These are phyloP conservation scores for Actinopyga echinites DNA, from an alignment of 53 echinoderm and acorn worm genomes.

Conservation along the genomic window DNA sequence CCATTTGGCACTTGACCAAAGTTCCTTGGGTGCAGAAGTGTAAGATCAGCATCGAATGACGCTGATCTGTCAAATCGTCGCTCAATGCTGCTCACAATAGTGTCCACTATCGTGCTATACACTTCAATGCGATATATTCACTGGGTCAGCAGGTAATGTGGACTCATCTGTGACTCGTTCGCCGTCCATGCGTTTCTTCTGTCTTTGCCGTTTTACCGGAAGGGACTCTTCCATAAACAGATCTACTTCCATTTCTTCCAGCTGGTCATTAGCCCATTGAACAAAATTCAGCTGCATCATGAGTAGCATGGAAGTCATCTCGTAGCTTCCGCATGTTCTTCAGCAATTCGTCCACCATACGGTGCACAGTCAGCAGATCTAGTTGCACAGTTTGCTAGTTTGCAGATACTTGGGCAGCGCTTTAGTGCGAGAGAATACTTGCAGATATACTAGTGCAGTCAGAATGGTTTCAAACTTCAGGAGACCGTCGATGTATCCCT, in stretches of 20 bases:
- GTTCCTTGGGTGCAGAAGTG: background rate
- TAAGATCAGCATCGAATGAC: background rate
- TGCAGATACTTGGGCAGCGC: background rate
- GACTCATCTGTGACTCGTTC: background rate
- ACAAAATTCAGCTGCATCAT: background rate
- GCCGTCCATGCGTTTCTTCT: too few species aligned
- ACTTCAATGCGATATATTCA: background rate
- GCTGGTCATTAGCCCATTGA: too few species aligned
- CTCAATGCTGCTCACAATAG: too few species aligned
- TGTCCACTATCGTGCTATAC: too few species aligned
- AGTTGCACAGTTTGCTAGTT: background rate
- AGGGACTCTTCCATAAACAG: background rate
- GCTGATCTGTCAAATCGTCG: background rate
- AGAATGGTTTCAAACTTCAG: background rate
- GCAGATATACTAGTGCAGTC: background rate
- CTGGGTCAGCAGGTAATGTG: background rate
- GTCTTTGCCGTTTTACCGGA: background rate
- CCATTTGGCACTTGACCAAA: too few species aligned
- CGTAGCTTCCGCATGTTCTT: too few species aligned
- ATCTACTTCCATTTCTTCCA: too few species aligned
- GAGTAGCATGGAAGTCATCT: background rate
- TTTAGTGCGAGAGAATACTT: background rate
- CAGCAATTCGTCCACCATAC: background rate
- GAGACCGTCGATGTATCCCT: background rate
- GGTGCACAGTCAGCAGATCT: background rate